phyloP scores from a whole-genome alignment of 2,113 vertebrate genomes.

The Burhinus oedicnemus region DNA sequence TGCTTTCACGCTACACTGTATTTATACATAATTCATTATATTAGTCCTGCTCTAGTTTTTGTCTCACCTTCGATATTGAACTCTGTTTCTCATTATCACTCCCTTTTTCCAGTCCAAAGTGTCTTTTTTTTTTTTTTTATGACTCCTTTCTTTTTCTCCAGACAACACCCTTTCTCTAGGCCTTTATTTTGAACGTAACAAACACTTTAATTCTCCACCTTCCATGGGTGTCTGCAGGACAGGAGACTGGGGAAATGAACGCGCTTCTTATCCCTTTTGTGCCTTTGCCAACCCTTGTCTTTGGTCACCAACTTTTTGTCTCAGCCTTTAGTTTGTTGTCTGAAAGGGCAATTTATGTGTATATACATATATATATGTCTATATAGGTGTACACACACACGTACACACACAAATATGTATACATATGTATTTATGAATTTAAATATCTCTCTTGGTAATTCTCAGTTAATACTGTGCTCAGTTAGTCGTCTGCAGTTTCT shows the following conservation, averaged over 20 bases:
- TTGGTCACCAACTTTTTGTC: neutral
- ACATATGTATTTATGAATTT: neutral
- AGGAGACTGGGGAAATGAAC: neutral
- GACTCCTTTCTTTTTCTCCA: neutral
- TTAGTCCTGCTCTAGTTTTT: neutral
- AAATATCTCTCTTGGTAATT: neutral
- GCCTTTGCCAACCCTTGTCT: neutral
- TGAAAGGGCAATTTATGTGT: neutral
- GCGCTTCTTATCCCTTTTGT: neutral
- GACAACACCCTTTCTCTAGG: neutral
- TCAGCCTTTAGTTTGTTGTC: neutral
- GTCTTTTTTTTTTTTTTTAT: neutral
- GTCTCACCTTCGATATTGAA: neutral
- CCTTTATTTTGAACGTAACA: slow-evolving; percentile 8
- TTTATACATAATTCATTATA: neutral
- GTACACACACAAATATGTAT: neutral
- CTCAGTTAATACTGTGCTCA: neutral
- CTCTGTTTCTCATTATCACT: neutral
- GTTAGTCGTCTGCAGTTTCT: neutral
- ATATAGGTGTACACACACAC: neutral
- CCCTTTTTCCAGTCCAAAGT: neutral
- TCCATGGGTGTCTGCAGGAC: neutral
- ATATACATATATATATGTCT: neutral
- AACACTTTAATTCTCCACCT: neutral
- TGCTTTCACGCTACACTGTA: neutral